These are phyloP conservation scores for Gasterosteus aculeatus DNA, from an alignment of 2,113 vertebrate species.

Conservation along the genomic window DNA sequence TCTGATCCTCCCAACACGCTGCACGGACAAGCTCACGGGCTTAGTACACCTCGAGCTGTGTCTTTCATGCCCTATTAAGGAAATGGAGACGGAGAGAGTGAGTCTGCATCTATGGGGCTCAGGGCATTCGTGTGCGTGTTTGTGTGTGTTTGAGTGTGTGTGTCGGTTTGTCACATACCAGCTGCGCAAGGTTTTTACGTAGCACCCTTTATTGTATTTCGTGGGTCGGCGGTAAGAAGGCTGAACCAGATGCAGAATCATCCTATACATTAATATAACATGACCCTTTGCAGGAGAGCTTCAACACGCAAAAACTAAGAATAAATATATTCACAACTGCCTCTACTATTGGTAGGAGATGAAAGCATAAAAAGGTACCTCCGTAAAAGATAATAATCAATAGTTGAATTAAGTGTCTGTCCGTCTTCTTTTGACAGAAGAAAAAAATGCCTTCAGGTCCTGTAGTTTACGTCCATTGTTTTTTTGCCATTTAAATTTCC, in stretches of 20 bases:
- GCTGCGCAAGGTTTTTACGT: conserved; percentile 52
- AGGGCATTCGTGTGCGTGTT: conserved; percentile 23
- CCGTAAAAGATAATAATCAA: conserved; percentile 89
- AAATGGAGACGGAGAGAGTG: conserved; percentile 8
- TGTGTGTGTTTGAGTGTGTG: conserved; percentile 30
- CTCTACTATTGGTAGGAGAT: conserved; percentile 86
- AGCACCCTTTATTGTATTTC: conserved; percentile 87
- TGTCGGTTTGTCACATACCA: conserved; percentile 42
- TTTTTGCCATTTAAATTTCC: conserved; percentile 63
- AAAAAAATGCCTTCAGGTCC: conserved; percentile 70
- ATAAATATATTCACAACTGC: conserved; percentile 99
- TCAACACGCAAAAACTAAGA: conserved; percentile 97
- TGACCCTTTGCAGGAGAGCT: conserved; percentile 96
- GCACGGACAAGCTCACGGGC: conserved; percentile 48
- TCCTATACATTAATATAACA: conserved; percentile 99
- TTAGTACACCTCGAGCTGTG: conserved; percentile 56
- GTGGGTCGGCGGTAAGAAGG: conserved; percentile 95
- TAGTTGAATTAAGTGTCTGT: conserved; percentile 86
- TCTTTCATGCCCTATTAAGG: conserved; percentile 62
- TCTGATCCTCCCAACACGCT: conserved; percentile 54
- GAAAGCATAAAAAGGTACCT: conserved; percentile 93
- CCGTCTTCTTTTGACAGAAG: conserved; percentile 63
- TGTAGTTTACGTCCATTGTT: conserved; percentile 56
- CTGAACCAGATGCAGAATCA: conserved; percentile 98
- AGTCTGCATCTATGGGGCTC: conserved; percentile 47